Evolutionary conservation across 2,888 invertebrate species (phyloP), one percentile per base, ranked within the genome.

Genomic region (Meghimatium bilineatum): DNA sequence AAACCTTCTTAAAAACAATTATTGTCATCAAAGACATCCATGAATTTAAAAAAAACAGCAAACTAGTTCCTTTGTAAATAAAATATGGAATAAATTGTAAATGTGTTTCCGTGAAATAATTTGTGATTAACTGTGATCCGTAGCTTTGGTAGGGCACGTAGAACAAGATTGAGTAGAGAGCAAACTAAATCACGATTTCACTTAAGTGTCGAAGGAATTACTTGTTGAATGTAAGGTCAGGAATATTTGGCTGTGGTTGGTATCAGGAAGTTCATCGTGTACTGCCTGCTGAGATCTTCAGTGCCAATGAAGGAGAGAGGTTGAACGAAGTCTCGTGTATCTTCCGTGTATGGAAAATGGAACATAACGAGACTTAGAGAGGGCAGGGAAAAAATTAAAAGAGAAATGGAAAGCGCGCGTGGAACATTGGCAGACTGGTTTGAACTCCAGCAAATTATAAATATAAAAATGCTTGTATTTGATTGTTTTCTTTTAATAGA

Each of bases 181-280:
- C 8, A 26, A 8, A 56, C 10, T n/a, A 63, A 29, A 29, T 1
- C n/a, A 23, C 8, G 1, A 63, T 63, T 63, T 63, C 3, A n/a
- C 12, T 8, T 23, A 63, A 63, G 23, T 26, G 23, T 63, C n/a
- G 63, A 63, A 6, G 63, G 63, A 63, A 23, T 63, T 63, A 63
- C 63, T 63, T 26, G 63, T 1, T n/a, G 29, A 29, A 5, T 26
- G 63, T 8, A 29, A 6, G 63, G 63, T 17, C 3, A 63, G 63
- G 8, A 12, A 63, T 23, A 29, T 29, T 29, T 63, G 26, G n/a
- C 2, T 63, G 3, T 29, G 29, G 29, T n/a, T 2, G 5, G 29
- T 63, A 29, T 26, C 63, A n/a, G 66, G n/a, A 38, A 66, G 63
- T 38, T 34, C 79, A 38, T 38, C 67, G 66, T 79, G 67, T 79